Percentiles rank a stretch among this genome's conserved stretches.
Conservation (phyloP, 1,140 invertebrate species). For the Drosophila sucinea region DNA sequence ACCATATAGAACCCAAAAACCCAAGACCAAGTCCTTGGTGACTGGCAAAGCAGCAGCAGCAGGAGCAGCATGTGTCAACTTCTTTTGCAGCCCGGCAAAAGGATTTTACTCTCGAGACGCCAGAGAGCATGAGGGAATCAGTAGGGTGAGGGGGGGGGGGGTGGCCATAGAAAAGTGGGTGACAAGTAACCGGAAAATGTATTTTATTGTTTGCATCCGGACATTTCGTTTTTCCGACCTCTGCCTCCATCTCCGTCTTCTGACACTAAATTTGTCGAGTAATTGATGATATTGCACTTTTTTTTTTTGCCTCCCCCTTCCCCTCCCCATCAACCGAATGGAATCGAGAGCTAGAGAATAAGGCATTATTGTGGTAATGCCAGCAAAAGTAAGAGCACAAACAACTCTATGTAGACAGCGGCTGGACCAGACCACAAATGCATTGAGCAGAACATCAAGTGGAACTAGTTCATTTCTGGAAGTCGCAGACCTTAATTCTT, state of each 20-base stretch:
- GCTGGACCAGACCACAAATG: no score
- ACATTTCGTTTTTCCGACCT: slow-evolving; percentile 68
- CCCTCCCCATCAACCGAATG: background rate
- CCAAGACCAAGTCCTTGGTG: slow-evolving; percentile 23
- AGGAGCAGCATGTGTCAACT: slow-evolving; percentile 72
- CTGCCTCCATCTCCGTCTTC: slow-evolving; percentile 24
- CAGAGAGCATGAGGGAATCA: slow-evolving; percentile 14
- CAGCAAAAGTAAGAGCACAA: slow-evolving; percentile 30
- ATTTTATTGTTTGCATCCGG: slow-evolving; percentile 82
- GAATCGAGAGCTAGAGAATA: slow-evolving; percentile 32
- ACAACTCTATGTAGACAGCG: no score
- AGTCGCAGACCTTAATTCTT: no score
- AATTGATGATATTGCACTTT: slow-evolving; percentile 80
- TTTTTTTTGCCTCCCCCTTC: slow-evolving; percentile 23
- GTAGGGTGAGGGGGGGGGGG: background rate
- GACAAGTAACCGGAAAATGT: slow-evolving; percentile 82
- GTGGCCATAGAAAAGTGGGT: slow-evolving; percentile 67
- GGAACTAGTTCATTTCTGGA: background rate
- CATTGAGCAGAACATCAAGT: slow-evolving; percentile 31
- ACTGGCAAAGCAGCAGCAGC: slow-evolving; percentile 32
- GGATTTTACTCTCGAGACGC: slow-evolving; percentile 50
- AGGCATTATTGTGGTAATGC: slow-evolving; percentile 53
- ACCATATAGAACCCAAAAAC: background rate
- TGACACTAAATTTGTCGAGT: slow-evolving; percentile 74
- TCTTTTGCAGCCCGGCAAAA: slow-evolving; percentile 44